Percentiles rank a stretch among this genome's conserved stretches.
phyloP scores from a whole-genome alignment of 2,797 vertebrate species.

The Chelon labrosus region DNA sequence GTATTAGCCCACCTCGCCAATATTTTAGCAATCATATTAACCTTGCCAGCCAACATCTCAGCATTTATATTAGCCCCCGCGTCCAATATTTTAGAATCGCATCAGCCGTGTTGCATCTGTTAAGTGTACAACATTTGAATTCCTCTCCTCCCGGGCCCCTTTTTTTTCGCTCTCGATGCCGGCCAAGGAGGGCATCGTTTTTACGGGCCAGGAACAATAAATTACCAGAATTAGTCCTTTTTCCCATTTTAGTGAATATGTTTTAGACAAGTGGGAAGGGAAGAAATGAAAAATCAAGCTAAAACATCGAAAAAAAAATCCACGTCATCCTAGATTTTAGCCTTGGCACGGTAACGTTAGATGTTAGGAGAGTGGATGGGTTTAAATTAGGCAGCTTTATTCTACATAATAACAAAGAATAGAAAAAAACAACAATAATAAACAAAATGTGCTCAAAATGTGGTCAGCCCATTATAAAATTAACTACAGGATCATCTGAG shows the following conservation, averaged over 20 bases:
- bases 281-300: conserved; percentile 2
- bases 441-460: too few relatives aligned
- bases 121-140: conserved; percentile 53
- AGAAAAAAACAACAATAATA: too few relatives aligned
- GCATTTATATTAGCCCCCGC: conserved; percentile 50
- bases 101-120: conserved; percentile 58
- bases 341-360: too few relatives aligned
- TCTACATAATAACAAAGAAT: too few relatives aligned
- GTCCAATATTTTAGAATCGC: conserved; percentile 60
- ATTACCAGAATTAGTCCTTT: conserved; percentile 49
- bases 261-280: conserved; percentile 12
- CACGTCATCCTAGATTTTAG: too few relatives aligned
- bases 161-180: neutral
- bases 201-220: conserved; percentile 52
- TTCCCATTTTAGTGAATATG: conserved; percentile 26
- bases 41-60: conserved; percentile 60
- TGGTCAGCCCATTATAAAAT: too few relatives aligned
- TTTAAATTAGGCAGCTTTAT: too few relatives aligned
- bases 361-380: too few relatives aligned
- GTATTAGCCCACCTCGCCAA: conserved; percentile 54
- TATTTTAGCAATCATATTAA: conserved; percentile 73
- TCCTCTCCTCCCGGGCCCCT: conserved; percentile 6
- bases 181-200: conserved; percentile 35
- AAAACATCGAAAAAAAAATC: neutral
- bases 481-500: too few relatives aligned